phyloP scores from a whole-genome alignment of 2,888 invertebrate genomes.

The Drosophila gaucha region DNA sequence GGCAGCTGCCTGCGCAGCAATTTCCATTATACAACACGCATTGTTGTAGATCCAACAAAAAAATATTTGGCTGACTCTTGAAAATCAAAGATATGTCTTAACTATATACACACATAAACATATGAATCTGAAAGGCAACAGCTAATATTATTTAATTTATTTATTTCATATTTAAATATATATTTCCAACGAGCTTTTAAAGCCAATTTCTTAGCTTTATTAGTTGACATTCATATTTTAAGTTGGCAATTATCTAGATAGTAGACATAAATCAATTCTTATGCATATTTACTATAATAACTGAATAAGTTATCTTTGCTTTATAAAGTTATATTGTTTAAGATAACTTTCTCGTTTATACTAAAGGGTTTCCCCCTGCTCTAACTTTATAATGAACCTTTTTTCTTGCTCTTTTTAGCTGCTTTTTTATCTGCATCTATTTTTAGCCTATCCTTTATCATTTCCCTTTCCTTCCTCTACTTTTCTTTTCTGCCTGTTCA shows the following conservation, averaged over 20 bases:
- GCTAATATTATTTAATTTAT: neutral
- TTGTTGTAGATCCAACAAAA: slow-evolving; percentile 22
- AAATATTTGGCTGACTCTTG: neutral
- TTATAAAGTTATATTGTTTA: neutral
- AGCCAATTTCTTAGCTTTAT: neutral
- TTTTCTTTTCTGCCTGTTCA: neutral
- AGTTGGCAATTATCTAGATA: slow-evolving; percentile 1
- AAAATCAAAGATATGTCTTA: neutral
- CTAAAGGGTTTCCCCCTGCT: neutral
- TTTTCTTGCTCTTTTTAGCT: neutral
- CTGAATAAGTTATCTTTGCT: too few relatives aligned
- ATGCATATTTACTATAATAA: too few relatives aligned
- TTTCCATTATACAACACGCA: slow-evolving; percentile 39
- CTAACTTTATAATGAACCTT: neutral
- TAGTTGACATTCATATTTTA: neutral
- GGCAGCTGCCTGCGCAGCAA: slow-evolving; percentile 8
- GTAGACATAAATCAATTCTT: neutral
- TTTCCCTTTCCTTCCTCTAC: neutral
- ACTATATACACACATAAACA: neutral
- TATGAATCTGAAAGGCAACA: slow-evolving; percentile 15
- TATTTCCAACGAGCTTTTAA: neutral
- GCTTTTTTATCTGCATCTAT: neutral
- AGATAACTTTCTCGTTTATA: neutral
- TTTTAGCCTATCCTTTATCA: too few relatives aligned
- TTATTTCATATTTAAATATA: neutral